Conservation (phyloP, 2,888 invertebrate species). For the Osedax frankpressi region DNA sequence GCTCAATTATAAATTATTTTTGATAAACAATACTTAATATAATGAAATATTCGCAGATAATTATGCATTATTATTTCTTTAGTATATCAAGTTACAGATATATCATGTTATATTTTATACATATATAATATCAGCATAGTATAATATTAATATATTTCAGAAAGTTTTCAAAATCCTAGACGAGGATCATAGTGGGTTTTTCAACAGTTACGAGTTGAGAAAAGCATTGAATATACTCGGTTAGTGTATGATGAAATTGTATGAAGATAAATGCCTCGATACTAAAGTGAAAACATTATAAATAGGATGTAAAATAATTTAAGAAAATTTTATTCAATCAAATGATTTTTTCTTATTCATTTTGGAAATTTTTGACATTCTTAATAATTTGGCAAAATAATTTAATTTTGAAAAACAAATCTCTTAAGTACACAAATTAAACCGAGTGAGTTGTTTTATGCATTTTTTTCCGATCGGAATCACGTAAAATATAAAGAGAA, state of each 20-base stretch:
- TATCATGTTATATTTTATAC: neutral
- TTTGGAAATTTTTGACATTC: too few relatives aligned
- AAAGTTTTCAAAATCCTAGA: conserved; percentile 26
- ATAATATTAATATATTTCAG: conserved; percentile 15
- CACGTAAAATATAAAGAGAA: too few relatives aligned
- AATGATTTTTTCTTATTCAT: too few relatives aligned
- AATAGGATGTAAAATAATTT: neutral
- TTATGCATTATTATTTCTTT: neutral
- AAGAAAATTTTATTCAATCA: neutral
- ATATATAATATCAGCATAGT: neutral
- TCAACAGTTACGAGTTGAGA: conserved; percentile 28
- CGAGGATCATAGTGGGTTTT: conserved; percentile 25
- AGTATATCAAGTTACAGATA: neutral
- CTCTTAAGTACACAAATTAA: too few relatives aligned
- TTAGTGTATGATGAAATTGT: conserved; percentile 12
- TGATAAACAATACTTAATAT: too few relatives aligned
- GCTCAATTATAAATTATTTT: neutral
- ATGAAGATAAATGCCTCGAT: neutral
- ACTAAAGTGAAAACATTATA: neutral
- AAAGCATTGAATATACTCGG: conserved; percentile 24
- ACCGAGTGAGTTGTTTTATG: too few relatives aligned
- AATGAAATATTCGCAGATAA: neutral
- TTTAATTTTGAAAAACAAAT: too few relatives aligned
- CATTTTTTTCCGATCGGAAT: too few relatives aligned
- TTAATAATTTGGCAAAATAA: neutral